Evolutionary conservation across 2,888 invertebrate genomes (phyloP).

Genomic region (Euclidia mi): DNA sequence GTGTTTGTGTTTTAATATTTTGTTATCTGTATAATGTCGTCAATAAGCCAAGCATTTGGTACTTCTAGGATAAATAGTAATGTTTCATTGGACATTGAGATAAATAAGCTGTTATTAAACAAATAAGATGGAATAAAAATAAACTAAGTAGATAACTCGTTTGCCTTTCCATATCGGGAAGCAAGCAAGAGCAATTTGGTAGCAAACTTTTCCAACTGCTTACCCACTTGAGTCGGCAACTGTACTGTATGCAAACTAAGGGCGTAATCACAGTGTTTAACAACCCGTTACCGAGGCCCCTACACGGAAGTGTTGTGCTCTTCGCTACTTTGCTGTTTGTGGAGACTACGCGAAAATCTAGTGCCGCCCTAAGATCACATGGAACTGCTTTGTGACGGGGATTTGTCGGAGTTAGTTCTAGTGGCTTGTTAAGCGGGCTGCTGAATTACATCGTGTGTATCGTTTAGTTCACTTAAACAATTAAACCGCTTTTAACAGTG

Average conservation of each 20-base stretch:
- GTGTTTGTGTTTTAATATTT: too few relatives aligned
- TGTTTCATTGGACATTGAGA: too few relatives aligned
- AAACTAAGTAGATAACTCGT: background rate
- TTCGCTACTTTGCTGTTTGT: conserved; percentile 35
- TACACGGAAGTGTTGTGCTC: conserved; percentile 59
- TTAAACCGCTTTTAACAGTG: too few relatives aligned
- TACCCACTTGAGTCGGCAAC: conserved; percentile 37
- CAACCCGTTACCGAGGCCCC: conserved; percentile 57
- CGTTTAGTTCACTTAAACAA: too few relatives aligned
- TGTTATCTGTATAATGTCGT: too few relatives aligned
- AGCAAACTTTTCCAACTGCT: conserved; percentile 39
- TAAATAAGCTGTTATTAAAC: too few relatives aligned
- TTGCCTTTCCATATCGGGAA: background rate
- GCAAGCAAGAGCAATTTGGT: conserved; percentile 38
- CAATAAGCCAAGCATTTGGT: too few relatives aligned
- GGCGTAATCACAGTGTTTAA: conserved; percentile 63
- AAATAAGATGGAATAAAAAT: too few relatives aligned
- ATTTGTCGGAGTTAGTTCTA: conserved; percentile 14
- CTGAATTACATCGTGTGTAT: background rate
- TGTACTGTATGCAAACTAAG: conserved; percentile 58
- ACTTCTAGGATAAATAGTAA: too few relatives aligned
- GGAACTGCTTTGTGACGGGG: conserved; percentile 26
- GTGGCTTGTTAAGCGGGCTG: conserved; percentile 3
- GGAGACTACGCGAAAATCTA: conserved; percentile 38
- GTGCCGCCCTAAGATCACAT: conserved; percentile 18